These are phyloP conservation scores for Gadus macrocephalus DNA, from an alignment of 2,113 vertebrate species.

Conservation along the genomic window DNA sequence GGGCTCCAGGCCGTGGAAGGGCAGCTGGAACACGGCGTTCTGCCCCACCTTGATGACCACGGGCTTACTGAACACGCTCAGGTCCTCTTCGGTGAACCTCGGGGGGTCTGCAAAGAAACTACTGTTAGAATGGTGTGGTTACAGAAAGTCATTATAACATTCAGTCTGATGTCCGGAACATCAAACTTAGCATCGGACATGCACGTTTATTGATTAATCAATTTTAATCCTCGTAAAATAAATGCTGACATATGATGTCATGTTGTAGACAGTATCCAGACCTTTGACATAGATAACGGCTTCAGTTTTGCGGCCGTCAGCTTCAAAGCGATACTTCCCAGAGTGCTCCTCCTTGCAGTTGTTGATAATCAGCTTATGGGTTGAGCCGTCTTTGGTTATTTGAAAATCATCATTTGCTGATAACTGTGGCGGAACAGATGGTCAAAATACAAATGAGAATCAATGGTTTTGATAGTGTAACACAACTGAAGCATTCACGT, in stretches of 20 bases:
- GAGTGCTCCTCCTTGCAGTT: conserved; percentile 68
- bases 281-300: conserved; percentile 70
- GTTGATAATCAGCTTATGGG: conserved; percentile 73
- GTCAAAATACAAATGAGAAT: neutral
- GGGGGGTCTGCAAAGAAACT: conserved; percentile 74
- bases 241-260: neutral
- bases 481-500: neutral
- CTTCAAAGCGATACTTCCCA: conserved; percentile 84
- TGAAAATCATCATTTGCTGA: conserved; percentile 63
- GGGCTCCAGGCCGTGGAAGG: conserved; percentile 77
- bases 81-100: conserved; percentile 68
- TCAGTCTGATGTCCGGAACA: no score
- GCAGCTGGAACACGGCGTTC: conserved; percentile 72
- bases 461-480: neutral
- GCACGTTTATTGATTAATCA: no score
- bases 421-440: conserved; percentile 61
- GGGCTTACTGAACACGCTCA: conserved; percentile 67
- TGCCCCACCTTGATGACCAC: conserved; percentile 77
- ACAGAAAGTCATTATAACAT: no score
- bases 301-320: conserved; percentile 73
- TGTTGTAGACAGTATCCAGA: conserved; percentile 38
- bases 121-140: neutral
- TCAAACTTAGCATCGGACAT: no score
- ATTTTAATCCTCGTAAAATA: no score
- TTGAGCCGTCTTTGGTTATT: conserved; percentile 73